Conservation (phyloP, 2,113 vertebrate species). For the Antigone vipio region DNA sequence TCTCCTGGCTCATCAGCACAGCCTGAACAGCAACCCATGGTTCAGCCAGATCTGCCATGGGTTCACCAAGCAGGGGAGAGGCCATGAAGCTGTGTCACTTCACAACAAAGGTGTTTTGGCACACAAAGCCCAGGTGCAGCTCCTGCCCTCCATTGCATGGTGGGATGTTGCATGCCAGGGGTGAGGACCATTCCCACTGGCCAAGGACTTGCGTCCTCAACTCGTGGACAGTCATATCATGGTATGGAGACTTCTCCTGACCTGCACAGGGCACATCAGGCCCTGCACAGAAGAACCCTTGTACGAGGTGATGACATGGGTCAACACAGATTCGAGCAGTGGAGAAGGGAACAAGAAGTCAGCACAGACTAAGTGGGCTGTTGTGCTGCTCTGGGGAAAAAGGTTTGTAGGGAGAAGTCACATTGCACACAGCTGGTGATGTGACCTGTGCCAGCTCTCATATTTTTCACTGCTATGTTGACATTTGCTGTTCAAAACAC, state of each 20-base stretch:
- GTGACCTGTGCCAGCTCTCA: not conserved
- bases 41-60: not conserved
- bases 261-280: not conserved
- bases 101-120: not conserved
- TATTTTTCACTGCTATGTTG: not conserved
- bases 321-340: not conserved
- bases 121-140: not conserved
- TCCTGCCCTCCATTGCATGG: not conserved
- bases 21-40: not conserved
- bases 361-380: not conserved
- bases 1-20: not conserved
- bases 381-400: not conserved
- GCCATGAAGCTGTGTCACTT: not conserved
- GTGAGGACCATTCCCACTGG: not conserved
- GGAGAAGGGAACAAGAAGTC: not conserved
- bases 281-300: not conserved
- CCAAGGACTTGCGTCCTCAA: not conserved
- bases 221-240: not conserved
- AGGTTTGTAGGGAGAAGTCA: not conserved
- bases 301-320: not conserved
- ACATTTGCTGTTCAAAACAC: not conserved
- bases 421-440: not conserved
- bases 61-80: not conserved
- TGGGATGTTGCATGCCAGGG: not conserved
- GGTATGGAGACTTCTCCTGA: not conserved